Evolutionary conservation across 2,888 invertebrate species (phyloP), one percentile per base, ranked within the genome.

Genomic region (Apamea sordens): DNA sequence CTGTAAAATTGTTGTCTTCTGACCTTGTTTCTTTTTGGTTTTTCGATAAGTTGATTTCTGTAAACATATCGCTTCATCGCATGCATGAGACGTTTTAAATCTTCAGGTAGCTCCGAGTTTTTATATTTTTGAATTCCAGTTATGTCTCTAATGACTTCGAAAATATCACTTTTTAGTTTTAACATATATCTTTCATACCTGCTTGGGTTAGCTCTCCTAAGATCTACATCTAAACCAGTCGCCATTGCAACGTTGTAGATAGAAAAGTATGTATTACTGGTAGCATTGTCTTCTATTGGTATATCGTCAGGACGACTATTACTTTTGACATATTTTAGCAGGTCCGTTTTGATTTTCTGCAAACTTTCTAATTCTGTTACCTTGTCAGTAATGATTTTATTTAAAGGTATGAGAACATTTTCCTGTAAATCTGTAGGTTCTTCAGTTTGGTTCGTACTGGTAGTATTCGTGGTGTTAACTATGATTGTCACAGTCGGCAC

Each of bases 131-230:
- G 91, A 73, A 95, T 91, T 21, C 70, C 79, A 32, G 89, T 79
- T 24, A 95, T 85, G 80, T 95, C 94, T 87, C 71, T 91, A 44
- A 95, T 88, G 3, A 95, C 93, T 88, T 93, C 92, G 47, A 92
- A 91, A 50, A 95, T 92, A 79, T 95, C 94, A 47, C 73, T 86
- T 91, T 93, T 94, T n/a, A 95, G 82, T 88, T 94, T 95, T 11
- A 85, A 84, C 13, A 92, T 64, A n/a, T 92, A 90, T 73, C 91
- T 92, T 6, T 93, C 89, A 56, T 90, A 68, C 2, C 77, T 65
- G 75, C 86, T 84, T 5, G 80, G 73, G 67, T 89, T 89, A 4
- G 73, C 82, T 84, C 84, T 92, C 84, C 90, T 90, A 44, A 89
- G 80, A 71, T 90, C 83, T 56, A 77, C 41, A 44, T 80, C 77